phyloP scores from a whole-genome alignment of 2,797 vertebrate genomes.

The Naso thynnoides region DNA sequence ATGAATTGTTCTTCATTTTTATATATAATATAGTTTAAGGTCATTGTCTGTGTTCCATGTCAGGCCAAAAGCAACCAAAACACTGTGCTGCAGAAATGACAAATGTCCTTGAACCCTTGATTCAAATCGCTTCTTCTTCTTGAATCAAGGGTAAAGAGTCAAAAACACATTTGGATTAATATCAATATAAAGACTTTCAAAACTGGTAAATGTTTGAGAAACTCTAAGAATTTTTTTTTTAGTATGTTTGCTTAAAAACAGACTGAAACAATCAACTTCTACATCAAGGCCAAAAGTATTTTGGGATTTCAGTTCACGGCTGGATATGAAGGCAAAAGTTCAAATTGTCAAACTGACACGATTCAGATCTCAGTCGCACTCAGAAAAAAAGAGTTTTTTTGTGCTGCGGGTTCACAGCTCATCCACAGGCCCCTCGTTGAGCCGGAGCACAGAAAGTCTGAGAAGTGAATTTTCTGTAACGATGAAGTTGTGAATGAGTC shows the following conservation, averaged over 20 bases:
- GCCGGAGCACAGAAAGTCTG: constrained; percentile 42
- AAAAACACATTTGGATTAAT: neutral
- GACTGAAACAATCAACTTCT: too few relatives aligned
- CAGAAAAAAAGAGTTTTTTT: constrained; percentile 60
- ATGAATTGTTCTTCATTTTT: too few relatives aligned
- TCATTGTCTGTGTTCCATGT: too few relatives aligned
- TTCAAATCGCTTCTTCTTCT: too few relatives aligned
- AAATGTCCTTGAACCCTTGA: too few relatives aligned
- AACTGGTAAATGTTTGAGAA: neutral
- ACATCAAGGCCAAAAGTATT: constrained; percentile 15
- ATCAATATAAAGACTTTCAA: neutral
- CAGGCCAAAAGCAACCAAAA: too few relatives aligned
- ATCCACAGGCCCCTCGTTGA: constrained; percentile 34
- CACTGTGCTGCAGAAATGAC: too few relatives aligned
- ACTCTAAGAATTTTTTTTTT: too few relatives aligned
- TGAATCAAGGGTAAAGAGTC: neutral
- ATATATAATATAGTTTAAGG: too few relatives aligned
- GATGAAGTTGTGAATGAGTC: constrained; percentile 67
- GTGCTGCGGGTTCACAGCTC: constrained; percentile 45
- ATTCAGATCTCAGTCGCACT: constrained; percentile 56
- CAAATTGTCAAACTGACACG: constrained; percentile 51
- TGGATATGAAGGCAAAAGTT: constrained; percentile 53
- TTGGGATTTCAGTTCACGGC: neutral
- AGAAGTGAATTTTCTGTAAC: constrained; percentile 63
- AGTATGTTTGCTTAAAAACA: too few relatives aligned